Evolutionary conservation across 2,888 invertebrate species (phyloP).

Genomic region (Leucophenga maculata): DNA sequence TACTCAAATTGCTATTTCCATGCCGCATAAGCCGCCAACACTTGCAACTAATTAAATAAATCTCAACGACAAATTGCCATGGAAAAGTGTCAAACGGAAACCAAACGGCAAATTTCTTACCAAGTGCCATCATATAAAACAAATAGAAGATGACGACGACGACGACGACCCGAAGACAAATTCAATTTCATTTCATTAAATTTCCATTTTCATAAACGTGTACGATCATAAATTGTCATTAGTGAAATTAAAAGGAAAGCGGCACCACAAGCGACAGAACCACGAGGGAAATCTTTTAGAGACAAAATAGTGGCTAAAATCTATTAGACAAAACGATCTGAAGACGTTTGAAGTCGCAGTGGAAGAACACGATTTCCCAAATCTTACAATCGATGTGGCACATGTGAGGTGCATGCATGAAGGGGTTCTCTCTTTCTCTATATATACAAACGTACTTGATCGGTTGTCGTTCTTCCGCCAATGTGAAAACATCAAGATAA

Average conservation of each 20-base stretch:
- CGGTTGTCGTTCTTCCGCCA: conserved; percentile 42
- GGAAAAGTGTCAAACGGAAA: too few species aligned
- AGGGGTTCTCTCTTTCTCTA: conserved; percentile 1
- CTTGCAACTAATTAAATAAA: too few species aligned
- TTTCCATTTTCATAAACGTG: conserved; percentile 61
- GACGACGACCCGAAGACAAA: conserved; percentile 6
- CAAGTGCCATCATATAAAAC: too few species aligned
- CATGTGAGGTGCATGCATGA: neutral
- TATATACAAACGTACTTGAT: conserved; percentile 32
- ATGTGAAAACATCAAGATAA: conserved; percentile 59
- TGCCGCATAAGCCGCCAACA: too few species aligned
- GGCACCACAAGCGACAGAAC: neutral
- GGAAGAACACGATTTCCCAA: conserved; percentile 18
- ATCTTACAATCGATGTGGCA: conserved; percentile 15
- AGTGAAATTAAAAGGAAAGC: conserved; percentile 48
- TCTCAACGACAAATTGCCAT: too few species aligned
- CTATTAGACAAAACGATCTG: conserved; percentile 18
- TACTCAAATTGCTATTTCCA: too few species aligned
- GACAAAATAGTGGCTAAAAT: conserved; percentile 40
- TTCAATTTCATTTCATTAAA: conserved; percentile 43
- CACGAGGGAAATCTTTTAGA: conserved; percentile 3
- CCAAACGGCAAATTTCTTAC: too few species aligned
- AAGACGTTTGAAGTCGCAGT: neutral
- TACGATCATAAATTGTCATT: conserved; percentile 56
- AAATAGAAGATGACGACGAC: too few species aligned